A percentile compares a stretch with the other conserved stretches of the same genome.
phyloP scores from a whole-genome alignment of 2,113 vertebrate genomes.

The Rostratula benghalensis region DNA sequence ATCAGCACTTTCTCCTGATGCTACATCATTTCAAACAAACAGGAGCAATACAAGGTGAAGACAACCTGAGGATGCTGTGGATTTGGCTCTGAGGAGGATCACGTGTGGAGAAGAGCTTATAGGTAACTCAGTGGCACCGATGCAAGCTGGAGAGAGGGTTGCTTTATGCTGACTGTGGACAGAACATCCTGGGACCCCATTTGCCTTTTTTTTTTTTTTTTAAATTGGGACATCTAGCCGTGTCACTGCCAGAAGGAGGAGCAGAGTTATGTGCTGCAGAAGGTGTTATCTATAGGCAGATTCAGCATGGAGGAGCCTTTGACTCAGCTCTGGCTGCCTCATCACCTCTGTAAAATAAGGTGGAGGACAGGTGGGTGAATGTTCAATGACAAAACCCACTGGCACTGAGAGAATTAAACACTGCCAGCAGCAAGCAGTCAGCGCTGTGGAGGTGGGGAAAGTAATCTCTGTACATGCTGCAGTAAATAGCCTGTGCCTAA shows the following conservation, averaged over 20 bases:
- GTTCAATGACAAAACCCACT: not conserved
- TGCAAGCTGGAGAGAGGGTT: not conserved
- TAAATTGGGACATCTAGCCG: not conserved
- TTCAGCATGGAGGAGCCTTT: not conserved
- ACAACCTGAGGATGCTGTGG: not conserved
- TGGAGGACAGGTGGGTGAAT: not conserved
- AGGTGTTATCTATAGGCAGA: not conserved
- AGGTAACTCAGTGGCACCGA: fast-evolving
- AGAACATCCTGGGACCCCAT: not conserved
- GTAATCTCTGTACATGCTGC: not conserved
- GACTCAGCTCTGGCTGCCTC: not conserved
- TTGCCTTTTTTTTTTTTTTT: not conserved
- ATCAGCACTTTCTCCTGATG: not conserved
- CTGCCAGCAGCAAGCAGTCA: not conserved
- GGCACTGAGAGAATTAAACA: not conserved
- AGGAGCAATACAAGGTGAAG: not conserved
- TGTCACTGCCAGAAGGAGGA: not conserved
- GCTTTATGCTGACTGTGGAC: not conserved
- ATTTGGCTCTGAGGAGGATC: not conserved
- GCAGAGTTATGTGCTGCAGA: not conserved
- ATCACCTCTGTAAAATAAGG: not conserved
- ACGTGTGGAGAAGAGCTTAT: not conserved
- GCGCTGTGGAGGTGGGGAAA: not conserved
- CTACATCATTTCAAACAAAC: not conserved
- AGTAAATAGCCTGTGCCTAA: not conserved